Conservation (phyloP, 2,113 vertebrate genomes). For the Callipepla californica region DNA sequence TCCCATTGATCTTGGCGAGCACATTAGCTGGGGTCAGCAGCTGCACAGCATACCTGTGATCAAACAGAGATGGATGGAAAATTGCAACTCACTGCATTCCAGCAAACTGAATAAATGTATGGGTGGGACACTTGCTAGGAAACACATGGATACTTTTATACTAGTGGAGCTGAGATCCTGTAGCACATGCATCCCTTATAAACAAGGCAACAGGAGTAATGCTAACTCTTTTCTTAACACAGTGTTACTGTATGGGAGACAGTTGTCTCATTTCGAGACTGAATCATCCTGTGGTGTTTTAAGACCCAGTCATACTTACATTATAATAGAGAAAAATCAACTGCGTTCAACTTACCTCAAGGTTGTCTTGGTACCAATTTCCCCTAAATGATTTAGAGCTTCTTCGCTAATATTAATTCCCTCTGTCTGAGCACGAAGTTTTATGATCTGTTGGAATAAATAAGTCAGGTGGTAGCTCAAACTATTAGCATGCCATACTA, state of each 20-base stretch:
- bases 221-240: neutral
- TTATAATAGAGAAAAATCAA: neutral
- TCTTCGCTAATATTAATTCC: conserved; percentile 94
- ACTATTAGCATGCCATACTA: neutral
- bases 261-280: neutral
- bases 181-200: neutral
- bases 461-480: neutral
- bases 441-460: conserved; percentile 88
- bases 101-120: neutral
- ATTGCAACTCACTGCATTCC: neutral
- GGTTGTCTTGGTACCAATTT: conserved; percentile 96
- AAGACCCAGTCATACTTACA: neutral
- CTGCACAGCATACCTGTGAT: conserved; percentile 90
- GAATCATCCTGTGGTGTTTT: neutral
- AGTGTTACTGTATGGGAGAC: neutral
- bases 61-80: neutral
- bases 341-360: conserved; percentile 83
- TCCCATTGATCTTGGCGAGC: conserved; percentile 94
- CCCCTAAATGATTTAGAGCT: conserved; percentile 90
- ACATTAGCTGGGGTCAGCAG: conserved; percentile 94
- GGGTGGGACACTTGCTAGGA: neutral
- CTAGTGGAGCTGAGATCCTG: neutral
- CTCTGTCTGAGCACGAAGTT: conserved; percentile 96
- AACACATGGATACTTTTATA: neutral
- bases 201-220: neutral